A percentile compares a stretch with the other conserved stretches of the same genome.
Conservation (phyloP, 2,113 vertebrate species). For the Rhodinocichla rosea region DNA sequence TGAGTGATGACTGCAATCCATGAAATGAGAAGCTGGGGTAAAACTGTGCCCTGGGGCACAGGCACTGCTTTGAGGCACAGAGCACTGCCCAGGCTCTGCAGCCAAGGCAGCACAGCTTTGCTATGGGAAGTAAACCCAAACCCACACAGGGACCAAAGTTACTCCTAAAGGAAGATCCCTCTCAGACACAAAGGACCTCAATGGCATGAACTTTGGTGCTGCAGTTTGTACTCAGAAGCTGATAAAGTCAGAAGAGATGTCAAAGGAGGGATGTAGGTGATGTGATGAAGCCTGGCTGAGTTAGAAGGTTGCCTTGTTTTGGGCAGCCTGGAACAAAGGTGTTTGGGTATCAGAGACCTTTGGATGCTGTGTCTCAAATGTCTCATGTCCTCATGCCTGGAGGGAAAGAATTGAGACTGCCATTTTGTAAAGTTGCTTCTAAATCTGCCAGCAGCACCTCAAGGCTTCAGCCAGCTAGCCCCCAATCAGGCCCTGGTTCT, state of each 20-base stretch:
- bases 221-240: neutral
- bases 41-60: neutral
- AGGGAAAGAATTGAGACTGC: neutral
- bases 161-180: neutral
- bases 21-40: neutral
- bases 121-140: neutral
- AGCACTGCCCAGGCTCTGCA: neutral
- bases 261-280: neutral
- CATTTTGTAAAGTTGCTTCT: neutral
- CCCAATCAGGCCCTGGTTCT: conserved; percentile 32
- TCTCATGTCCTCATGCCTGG: neutral
- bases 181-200: neutral
- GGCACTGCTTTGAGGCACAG: neutral
- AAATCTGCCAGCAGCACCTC: neutral
- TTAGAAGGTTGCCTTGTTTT: neutral
- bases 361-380: neutral
- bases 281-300: neutral
- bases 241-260: neutral
- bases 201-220: neutral
- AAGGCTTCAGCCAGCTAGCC: neutral
- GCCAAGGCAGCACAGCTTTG: neutral
- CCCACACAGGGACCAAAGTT: neutral
- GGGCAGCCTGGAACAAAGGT: neutral
- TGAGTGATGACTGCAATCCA: neutral
- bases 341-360: neutral